These are phyloP conservation scores for Aphis gossypii DNA, from an alignment of 1,140 invertebrate species.

Conservation along the genomic window DNA sequence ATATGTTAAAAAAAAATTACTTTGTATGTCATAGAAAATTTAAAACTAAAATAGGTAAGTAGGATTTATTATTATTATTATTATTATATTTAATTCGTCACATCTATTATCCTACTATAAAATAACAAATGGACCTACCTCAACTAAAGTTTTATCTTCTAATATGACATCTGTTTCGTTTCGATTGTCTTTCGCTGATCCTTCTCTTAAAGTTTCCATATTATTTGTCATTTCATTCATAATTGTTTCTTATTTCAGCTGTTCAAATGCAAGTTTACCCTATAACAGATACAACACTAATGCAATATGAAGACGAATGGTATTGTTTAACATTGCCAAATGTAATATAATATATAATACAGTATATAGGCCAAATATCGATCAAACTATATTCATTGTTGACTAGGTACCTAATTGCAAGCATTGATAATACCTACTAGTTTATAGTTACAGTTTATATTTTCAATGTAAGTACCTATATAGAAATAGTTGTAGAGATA, in stretches of 20 bases:
- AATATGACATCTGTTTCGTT: neutral
- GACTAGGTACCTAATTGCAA: no score
- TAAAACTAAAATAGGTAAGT: neutral
- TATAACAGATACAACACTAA: neutral
- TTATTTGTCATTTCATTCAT: neutral
- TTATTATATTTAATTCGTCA: neutral
- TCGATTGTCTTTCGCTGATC: neutral
- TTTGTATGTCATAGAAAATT: no score
- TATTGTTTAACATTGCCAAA: neutral
- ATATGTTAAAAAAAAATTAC: neutral
- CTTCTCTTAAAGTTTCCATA: neutral
- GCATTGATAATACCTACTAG: neutral
- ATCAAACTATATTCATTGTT: constrained; percentile 12
- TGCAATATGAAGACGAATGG: neutral
- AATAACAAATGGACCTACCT: neutral
- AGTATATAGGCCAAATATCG: constrained; percentile 29
- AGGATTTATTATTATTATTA: neutral
- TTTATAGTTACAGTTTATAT: neutral
- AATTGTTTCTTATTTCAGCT: neutral
- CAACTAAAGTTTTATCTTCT: constrained; percentile 2
- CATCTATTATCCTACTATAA: neutral
- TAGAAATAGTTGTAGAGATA: neutral
- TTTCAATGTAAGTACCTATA: neutral
- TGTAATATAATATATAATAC: neutral
- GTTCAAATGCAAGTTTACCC: neutral